Evolutionary conservation across 1,140 invertebrate species (phyloP), one percentile per base, ranked within the genome.

Genomic region (Metaphire vulgaris): DNA sequence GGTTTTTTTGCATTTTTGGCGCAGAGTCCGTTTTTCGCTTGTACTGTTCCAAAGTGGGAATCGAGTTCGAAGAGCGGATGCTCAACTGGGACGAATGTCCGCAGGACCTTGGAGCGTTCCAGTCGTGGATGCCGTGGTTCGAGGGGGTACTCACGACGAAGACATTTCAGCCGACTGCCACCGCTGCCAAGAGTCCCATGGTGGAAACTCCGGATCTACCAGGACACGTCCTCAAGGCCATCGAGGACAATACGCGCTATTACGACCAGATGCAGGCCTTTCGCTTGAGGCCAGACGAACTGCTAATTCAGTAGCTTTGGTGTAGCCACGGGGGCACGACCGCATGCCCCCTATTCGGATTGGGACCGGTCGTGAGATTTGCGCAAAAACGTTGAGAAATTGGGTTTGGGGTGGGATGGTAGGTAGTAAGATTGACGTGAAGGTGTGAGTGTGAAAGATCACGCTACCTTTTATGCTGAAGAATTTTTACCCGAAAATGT

Each of bases 81-180:
- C 31, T 79, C 30, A 77, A 79, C 78, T 79, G 78, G 78, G 78
- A 79, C 15, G 71, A 77, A 28, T 75, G 71, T 16, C 78, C 78
- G 1, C 72, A 77, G 32, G 76, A 78, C 28, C 21, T 75, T 65
- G 16, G 32, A 15, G 70, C 77, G n/a, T 79, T 79, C 66, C 76
- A 79, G 72, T 76, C 77, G 31, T 79, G 78, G 78, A 77, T 79
- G 78, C 78, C 78, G 16, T 79, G 78, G 78, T 79, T 79, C 31
- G 78, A 79, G 65, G 78, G 78, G 21, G 76, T 77, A 31, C 78
- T 79, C n/a, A 79, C 76, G 21, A 65, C 76, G 30, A 79, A 73
- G 15, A 74, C 76, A 0, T 79, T 79, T 67, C 76, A 77, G 41
- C 77, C 77, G 33, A 74, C 78, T 29, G 70, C 78, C 34, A 77